Conservation (phyloP, 2,113 vertebrate species). For the Sturnus vulgaris region DNA sequence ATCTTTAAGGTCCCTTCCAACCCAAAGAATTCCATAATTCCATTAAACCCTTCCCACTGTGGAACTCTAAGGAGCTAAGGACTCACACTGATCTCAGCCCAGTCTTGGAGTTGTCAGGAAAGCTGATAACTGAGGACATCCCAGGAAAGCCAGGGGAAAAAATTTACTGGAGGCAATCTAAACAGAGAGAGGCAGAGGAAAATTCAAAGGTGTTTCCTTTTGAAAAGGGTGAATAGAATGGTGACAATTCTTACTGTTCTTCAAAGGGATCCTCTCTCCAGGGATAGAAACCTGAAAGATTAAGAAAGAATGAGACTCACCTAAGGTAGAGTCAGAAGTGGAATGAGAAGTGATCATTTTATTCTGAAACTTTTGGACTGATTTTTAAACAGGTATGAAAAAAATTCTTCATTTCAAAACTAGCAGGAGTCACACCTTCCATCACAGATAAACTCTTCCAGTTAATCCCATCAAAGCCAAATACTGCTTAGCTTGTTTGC, state of each 20-base stretch:
- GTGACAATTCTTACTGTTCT: neutral
- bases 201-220: neutral
- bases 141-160: neutral
- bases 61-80: neutral
- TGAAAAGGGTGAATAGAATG: neutral
- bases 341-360: neutral
- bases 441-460: neutral
- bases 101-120: neutral
- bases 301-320: neutral
- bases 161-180: neutral
- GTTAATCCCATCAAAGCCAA: conserved; percentile 18
- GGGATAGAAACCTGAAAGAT: neutral
- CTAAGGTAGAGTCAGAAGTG: neutral
- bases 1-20: neutral
- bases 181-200: neutral
- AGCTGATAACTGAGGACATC: neutral
- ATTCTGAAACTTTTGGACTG: neutral
- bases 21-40: neutral
- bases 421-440: neutral
- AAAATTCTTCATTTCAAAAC: neutral
- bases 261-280: neutral
- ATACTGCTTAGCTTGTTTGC: neutral
- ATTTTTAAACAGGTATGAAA: neutral
- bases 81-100: neutral
- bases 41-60: neutral